Evolutionary conservation across 2,888 invertebrate species (phyloP).

Genomic region (Agrochola lota): DNA sequence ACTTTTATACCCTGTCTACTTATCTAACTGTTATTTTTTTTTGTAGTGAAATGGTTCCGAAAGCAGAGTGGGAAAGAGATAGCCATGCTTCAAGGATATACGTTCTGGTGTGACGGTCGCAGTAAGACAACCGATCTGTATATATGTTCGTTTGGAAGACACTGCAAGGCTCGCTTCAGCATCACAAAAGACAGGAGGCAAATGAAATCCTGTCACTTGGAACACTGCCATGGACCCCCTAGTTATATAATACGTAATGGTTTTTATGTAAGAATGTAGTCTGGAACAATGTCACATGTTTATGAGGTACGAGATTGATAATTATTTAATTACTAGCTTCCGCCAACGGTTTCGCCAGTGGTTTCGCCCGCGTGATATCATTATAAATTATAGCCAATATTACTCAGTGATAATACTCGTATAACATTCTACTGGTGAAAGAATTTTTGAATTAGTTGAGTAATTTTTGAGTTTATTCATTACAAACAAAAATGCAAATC

Average conservation of each 20-base stretch:
- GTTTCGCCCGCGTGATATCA: too few species aligned
- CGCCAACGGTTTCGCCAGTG: too few species aligned
- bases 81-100: slow-evolving; percentile 70
- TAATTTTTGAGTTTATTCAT: too few species aligned
- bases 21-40: background rate
- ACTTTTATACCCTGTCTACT: background rate
- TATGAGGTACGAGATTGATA: background rate
- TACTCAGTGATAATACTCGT: too few species aligned
- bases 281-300: background rate
- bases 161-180: slow-evolving; percentile 43
- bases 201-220: slow-evolving; percentile 31
- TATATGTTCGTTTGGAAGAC: slow-evolving; percentile 33
- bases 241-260: slow-evolving; percentile 40
- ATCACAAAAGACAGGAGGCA: slow-evolving; percentile 34
- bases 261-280: slow-evolving; percentile 32
- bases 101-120: slow-evolving; percentile 66
- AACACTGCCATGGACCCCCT: slow-evolving; percentile 33
- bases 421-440: too few species aligned
- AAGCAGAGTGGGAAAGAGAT: slow-evolving; percentile 68
- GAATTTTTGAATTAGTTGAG: too few species aligned
- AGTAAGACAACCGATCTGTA: slow-evolving; percentile 36
- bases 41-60: slow-evolving; percentile 30
- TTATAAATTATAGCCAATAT: too few species aligned
- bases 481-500: too few species aligned
- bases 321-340: background rate